phyloP scores from a whole-genome alignment of 2,113 vertebrate species.

The Eclectus roratus region DNA sequence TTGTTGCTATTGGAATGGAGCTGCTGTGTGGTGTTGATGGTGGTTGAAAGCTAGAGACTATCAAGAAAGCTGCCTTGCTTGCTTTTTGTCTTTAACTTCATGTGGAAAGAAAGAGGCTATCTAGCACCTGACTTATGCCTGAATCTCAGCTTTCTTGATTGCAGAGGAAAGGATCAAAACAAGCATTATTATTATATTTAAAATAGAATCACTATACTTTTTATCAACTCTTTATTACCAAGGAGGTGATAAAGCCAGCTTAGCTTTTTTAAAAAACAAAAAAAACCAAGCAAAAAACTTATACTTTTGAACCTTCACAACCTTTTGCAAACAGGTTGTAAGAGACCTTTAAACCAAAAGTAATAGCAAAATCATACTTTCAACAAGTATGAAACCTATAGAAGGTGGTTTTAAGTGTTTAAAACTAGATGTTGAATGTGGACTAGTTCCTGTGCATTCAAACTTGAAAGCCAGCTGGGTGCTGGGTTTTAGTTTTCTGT shows the following conservation, averaged over 20 bases:
- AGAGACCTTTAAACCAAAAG: background rate
- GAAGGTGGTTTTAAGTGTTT: background rate
- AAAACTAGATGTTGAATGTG: background rate
- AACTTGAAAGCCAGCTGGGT: background rate
- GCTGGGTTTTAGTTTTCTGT: background rate
- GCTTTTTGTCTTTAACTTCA: background rate
- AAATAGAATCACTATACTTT: background rate
- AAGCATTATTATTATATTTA: background rate
- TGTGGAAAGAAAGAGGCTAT: fast-evolving
- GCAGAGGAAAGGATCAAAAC: background rate
- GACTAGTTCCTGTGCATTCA: background rate
- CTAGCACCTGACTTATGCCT: background rate
- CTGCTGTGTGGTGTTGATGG: background rate
- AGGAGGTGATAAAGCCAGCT: background rate
- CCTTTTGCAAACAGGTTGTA: background rate
- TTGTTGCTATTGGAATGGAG: background rate
- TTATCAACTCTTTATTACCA: background rate
- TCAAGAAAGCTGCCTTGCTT: background rate
- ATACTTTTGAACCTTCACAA: background rate
- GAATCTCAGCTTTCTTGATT: background rate
- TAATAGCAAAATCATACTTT: background rate
- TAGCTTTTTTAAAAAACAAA: background rate
- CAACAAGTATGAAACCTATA: background rate
- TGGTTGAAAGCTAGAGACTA: background rate
- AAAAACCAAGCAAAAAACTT: background rate